A percentile compares a stretch with the other conserved stretches of the same genome.
phyloP scores from a whole-genome alignment of 1,140 invertebrate species.

The Ceratitis capitata region DNA sequence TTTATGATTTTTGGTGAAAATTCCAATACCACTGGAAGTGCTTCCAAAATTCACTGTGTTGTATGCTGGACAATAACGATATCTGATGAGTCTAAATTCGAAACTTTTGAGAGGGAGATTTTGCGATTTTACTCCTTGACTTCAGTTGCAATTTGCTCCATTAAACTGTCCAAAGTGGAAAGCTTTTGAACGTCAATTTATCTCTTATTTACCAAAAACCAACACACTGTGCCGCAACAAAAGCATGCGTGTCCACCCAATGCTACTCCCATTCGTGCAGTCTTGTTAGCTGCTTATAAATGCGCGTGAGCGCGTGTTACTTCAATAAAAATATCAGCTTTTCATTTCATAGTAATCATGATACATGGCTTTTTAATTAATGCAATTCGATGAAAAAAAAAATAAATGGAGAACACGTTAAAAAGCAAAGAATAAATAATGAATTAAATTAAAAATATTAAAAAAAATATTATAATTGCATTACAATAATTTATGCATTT shows the following conservation, averaged over 20 bases:
- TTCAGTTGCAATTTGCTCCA: no score
- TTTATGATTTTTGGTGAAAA: no score
- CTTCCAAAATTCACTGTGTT: no score
- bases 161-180: no score
- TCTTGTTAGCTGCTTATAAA: not conserved
- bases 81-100: no score
- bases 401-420: not conserved
- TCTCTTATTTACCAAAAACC: not conserved
- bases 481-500: not conserved
- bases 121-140: no score
- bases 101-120: no score
- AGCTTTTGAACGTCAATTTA: no score
- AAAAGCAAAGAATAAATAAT: not conserved
- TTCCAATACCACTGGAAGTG: no score
- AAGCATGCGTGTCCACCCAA: constrained; percentile 1
- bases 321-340: not conserved
- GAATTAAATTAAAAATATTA: no score
- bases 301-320: constrained; percentile 18
- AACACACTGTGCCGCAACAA: constrained; percentile 1
- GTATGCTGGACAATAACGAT: no score
- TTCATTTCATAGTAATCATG: constrained; percentile 13
- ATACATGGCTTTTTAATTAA: constrained; percentile 34
- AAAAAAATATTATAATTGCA: not conserved
- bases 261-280: constrained; percentile 1
- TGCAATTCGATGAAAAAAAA: constrained; percentile 15